phyloP scores from a whole-genome alignment of 1,140 invertebrate genomes.

The Venustaconcha ellipsiformis region DNA sequence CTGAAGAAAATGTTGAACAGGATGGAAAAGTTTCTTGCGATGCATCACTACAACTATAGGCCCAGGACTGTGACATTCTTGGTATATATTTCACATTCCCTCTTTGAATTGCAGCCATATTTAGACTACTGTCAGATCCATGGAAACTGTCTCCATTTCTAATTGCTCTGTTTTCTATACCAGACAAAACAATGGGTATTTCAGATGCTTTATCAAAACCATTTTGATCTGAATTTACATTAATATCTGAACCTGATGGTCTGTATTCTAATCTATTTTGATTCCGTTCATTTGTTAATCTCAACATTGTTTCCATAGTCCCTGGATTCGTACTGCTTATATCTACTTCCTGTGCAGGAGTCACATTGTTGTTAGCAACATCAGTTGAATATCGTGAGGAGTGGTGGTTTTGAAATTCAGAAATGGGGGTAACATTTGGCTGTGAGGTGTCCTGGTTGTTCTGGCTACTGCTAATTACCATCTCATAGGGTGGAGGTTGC shows the following conservation, averaged over 20 bases:
- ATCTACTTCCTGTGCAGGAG: neutral
- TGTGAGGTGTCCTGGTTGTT: constrained; percentile 4
- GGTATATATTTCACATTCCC: neutral
- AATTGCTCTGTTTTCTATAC: constrained; percentile 20
- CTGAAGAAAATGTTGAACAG: constrained; percentile 15
- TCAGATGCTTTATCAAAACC: constrained; percentile 22
- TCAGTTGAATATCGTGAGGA: neutral
- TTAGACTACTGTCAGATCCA: constrained; percentile 18
- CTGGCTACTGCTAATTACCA: constrained; percentile 35
- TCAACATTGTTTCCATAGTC: neutral
- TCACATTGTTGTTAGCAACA: neutral
- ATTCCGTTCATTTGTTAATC: neutral
- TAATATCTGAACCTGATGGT: neutral
- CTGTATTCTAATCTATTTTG: neutral
- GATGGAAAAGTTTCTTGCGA: constrained; percentile 22
- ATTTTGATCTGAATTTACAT: constrained; percentile 11
- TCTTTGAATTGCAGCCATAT: neutral
- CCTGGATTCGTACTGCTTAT: neutral
- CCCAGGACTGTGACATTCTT: neutral
- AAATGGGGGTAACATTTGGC: neutral
- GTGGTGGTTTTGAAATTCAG: neutral
- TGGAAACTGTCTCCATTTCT: constrained; percentile 12
- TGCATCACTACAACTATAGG: constrained; percentile 2
- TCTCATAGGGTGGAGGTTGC: constrained; percentile 64
- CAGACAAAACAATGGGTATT: constrained; percentile 20